These are phyloP conservation scores for Taxidea taxus DNA, from an alignment of 2,113 vertebrate genomes.

Conservation along the genomic window DNA sequence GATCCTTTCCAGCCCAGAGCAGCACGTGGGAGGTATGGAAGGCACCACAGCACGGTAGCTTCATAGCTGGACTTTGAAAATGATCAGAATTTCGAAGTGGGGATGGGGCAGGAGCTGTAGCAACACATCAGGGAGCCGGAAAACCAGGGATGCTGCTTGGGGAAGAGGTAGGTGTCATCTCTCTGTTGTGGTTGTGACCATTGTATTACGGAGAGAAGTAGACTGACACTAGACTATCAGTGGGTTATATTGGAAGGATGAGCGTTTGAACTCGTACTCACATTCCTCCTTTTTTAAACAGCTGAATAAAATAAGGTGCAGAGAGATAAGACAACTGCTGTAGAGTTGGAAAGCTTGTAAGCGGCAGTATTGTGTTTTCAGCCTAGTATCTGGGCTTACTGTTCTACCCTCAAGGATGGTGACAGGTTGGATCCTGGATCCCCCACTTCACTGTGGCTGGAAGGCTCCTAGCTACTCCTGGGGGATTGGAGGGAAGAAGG, in stretches of 20 bases:
- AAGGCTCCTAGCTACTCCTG: not conserved
- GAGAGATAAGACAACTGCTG: not conserved
- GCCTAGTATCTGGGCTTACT: not conserved
- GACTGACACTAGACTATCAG: not conserved
- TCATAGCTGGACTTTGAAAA: not conserved
- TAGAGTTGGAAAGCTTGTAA: not conserved
- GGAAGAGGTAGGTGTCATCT: not conserved
- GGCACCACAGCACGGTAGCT: not conserved
- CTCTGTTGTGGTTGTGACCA: not conserved
- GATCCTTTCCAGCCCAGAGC: not conserved
- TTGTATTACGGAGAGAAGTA: not conserved
- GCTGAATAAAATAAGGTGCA: not conserved
- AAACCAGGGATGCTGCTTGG: not conserved
- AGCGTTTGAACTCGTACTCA: not conserved
- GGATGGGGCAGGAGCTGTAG: not conserved
- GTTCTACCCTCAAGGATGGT: not conserved
- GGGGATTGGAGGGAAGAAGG: not conserved
- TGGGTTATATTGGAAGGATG: not conserved
- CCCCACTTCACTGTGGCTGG: fast-evolving
- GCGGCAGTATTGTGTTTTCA: not conserved
- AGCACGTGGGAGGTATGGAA: not conserved
- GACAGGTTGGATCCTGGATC: too few relatives aligned
- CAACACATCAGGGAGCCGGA: not conserved
- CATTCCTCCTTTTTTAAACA: not conserved
- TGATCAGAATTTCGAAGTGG: not conserved